Evolutionary conservation across 2,113 vertebrate species (phyloP).

Genomic region (Telmatochromis sp.): DNA sequence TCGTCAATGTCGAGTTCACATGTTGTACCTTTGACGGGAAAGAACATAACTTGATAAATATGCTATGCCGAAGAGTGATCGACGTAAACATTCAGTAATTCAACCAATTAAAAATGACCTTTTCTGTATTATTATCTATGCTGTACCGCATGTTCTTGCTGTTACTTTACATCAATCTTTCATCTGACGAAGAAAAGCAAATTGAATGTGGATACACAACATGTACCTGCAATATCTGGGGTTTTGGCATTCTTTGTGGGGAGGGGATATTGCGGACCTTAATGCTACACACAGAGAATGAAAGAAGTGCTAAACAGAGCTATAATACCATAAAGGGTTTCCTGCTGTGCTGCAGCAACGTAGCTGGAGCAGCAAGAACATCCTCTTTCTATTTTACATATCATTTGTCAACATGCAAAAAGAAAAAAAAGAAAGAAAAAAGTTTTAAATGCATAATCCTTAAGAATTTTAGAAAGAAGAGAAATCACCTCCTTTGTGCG

Average conservation of each 20-base stretch:
- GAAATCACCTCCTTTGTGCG: not conserved
- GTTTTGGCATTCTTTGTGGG: not conserved
- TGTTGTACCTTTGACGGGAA: constrained; percentile 56
- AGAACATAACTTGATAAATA: constrained; percentile 21
- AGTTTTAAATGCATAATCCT: not conserved
- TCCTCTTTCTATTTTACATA: not conserved
- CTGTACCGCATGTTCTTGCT: not conserved
- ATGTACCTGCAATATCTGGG: not conserved
- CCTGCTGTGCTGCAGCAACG: not conserved
- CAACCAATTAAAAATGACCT: not conserved
- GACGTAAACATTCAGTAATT: constrained; percentile 4
- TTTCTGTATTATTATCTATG: not conserved
- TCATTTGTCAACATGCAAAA: not conserved
- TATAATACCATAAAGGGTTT: not conserved
- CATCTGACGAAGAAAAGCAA: not conserved
- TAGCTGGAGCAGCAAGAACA: not conserved
- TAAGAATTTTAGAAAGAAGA: not conserved
- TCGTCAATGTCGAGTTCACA: constrained; percentile 76
- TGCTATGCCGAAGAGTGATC: not conserved
- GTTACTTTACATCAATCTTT: not conserved
- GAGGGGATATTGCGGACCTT: not conserved
- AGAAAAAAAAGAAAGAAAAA: not conserved
- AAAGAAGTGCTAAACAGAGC: not conserved
- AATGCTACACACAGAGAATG: not conserved
- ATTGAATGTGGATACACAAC: not conserved